Evolutionary conservation across 2,797 vertebrate species (phyloP), one percentile per base, ranked within the genome.

Genomic region (Rhinella marina): DNA sequence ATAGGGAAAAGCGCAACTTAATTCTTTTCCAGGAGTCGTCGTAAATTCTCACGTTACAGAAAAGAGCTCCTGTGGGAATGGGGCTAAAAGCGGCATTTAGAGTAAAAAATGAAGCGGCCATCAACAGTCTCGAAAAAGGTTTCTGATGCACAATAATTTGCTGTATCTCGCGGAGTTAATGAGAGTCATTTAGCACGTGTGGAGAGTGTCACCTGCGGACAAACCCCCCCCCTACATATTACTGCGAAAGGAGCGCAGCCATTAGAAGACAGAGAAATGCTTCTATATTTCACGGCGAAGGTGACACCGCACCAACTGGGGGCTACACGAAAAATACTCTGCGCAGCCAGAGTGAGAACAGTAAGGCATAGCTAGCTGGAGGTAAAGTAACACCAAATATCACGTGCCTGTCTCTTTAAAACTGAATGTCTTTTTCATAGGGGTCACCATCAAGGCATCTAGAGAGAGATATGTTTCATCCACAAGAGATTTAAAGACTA

Each of bases 61-160:
- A 88, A 80, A 62, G 23, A 73, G 29, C 77, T n/a, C 87, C 87
- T 88, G 64, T 7, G 66, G 87, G 82, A 75, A 85, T 32, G 19
- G n/a, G 16, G 62, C 75, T 88, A 88, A 88, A 61, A 80, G 87
- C 87, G 29, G 73, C 82, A 23, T 75, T 41, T 77, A 73, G 23
- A 48, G 80, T 54, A 59, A 72, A 84, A 80, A 87, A 81, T 72
- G n/a, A 87, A 75, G 50, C 13, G 66, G 23, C 73, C 72, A 61
- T 54, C 77, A 84, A 81, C 61, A 48, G 72, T 25, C 27, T 72
- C 41, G 10, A 5, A 25, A 57, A 1, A 64, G 32, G 57, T 14
- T 64, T 77, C 23, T 87, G 68, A 25, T 86, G 76, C 27, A 62
- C 85, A 81, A 70, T 73, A 25, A 76, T 78, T 70, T 62, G 17